Conservation (phyloP, 2,797 vertebrate genomes). For the Enteromius argenteus region DNA sequence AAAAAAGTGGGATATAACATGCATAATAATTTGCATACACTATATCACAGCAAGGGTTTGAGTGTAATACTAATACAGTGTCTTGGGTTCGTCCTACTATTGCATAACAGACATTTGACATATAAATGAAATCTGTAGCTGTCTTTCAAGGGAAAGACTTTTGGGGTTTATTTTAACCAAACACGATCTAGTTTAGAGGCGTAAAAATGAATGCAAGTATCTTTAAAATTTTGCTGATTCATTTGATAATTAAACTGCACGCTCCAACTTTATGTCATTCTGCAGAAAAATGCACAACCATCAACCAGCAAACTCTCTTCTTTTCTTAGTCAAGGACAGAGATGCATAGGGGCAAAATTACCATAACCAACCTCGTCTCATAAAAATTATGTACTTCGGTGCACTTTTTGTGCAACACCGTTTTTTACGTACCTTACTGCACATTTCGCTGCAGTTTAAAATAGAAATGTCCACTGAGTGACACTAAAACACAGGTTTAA, state of each 20-base stretch:
- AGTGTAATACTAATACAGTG: background rate
- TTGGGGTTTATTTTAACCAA: background rate
- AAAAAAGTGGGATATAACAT: background rate
- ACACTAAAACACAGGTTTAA: no score
- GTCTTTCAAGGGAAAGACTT: background rate
- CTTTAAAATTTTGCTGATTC: background rate
- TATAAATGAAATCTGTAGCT: background rate
- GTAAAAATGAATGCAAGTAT: background rate
- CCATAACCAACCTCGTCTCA: background rate
- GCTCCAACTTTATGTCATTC: background rate
- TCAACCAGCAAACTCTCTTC: background rate
- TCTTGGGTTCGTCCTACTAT: background rate
- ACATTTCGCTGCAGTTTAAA: no score
- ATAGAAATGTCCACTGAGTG: no score
- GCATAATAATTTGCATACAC: background rate
- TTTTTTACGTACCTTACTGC: no score
- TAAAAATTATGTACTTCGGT: no score
- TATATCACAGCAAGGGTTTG: background rate
- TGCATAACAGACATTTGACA: slow-evolving; percentile 13
- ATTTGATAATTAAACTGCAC: background rate
- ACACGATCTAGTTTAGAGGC: background rate
- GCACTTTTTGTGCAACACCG: no score
- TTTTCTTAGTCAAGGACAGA: background rate
- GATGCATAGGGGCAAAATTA: background rate
- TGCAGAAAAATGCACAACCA: background rate